These are phyloP conservation scores for Ctenosaura bakeri DNA, from an alignment of 2,797 vertebrate species.

Conservation along the genomic window DNA sequence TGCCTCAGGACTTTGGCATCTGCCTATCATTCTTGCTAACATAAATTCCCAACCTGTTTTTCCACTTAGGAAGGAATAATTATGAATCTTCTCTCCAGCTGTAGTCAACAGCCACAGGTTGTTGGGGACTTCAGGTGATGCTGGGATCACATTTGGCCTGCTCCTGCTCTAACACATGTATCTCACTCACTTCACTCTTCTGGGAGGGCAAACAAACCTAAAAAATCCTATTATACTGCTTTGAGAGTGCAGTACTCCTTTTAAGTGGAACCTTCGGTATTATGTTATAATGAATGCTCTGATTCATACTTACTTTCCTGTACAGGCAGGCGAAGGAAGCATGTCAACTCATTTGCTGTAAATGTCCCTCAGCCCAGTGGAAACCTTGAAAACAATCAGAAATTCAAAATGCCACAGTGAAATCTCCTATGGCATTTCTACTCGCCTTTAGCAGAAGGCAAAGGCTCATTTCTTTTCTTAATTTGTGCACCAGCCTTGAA, in stretches of 20 bases:
- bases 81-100: too few species aligned
- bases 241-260: not conserved
- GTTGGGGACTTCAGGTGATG: too few species aligned
- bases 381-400: constrained; percentile 22
- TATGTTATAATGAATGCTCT: not conserved
- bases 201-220: not conserved
- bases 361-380: not conserved
- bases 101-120: too few species aligned
- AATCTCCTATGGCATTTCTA: constrained; percentile 7
- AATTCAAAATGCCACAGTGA: not conserved
- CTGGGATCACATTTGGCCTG: too few species aligned
- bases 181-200: too few species aligned
- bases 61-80: too few species aligned
- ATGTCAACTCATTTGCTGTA: constrained; percentile 2
- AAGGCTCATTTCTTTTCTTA: not conserved
- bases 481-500: constrained; percentile 10
- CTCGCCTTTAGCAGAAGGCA: not conserved
- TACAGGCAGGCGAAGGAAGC: not conserved
- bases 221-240: not conserved
- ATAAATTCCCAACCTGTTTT: too few species aligned
- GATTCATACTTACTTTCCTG: not conserved
- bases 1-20: too few species aligned
- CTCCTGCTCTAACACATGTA: too few species aligned
- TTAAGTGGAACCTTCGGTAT: not conserved
- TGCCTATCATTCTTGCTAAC: too few species aligned